phyloP scores from a whole-genome alignment of 2,888 invertebrate genomes.

The Acrobasis suavella region DNA sequence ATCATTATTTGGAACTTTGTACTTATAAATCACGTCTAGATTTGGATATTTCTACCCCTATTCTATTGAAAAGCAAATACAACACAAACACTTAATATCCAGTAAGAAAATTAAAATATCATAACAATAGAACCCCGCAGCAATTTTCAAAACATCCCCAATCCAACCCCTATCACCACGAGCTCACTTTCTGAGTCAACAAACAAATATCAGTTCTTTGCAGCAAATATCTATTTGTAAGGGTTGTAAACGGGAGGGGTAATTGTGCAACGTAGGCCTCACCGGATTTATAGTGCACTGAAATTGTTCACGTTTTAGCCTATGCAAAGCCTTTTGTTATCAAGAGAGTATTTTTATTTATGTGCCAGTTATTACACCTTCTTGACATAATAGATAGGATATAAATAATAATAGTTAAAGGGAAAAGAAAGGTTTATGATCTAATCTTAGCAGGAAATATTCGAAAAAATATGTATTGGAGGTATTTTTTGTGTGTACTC shows the following conservation, averaged over 20 bases:
- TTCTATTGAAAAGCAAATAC: not conserved
- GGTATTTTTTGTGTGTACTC: too few species aligned
- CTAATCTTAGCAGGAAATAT: too few species aligned
- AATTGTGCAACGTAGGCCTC: constrained; percentile 38
- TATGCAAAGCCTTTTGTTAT: constrained; percentile 16
- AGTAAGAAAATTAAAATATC: constrained; percentile 2
- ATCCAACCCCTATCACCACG: constrained; percentile 13
- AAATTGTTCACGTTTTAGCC: not conserved
- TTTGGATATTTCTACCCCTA: too few species aligned
- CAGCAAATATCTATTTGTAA: constrained; percentile 44
- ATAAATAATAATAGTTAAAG: not conserved
- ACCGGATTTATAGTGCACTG: constrained; percentile 15
- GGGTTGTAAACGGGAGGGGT: constrained; percentile 35
- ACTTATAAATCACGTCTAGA: too few species aligned
- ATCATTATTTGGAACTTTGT: too few species aligned
- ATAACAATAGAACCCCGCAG: constrained; percentile 1
- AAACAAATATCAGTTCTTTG: constrained; percentile 20
- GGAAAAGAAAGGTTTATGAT: not conserved
- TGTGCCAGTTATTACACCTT: not conserved
- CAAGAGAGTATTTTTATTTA: constrained; percentile 10
- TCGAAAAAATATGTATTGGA: too few species aligned
- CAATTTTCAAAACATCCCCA: constrained; percentile 11
- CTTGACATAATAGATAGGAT: not conserved
- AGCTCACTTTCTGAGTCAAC: constrained; percentile 7
- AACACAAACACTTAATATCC: not conserved